These are phyloP conservation scores for Leptopilina boulardi DNA, from an alignment of 1,140 invertebrate genomes.

Conservation along the genomic window DNA sequence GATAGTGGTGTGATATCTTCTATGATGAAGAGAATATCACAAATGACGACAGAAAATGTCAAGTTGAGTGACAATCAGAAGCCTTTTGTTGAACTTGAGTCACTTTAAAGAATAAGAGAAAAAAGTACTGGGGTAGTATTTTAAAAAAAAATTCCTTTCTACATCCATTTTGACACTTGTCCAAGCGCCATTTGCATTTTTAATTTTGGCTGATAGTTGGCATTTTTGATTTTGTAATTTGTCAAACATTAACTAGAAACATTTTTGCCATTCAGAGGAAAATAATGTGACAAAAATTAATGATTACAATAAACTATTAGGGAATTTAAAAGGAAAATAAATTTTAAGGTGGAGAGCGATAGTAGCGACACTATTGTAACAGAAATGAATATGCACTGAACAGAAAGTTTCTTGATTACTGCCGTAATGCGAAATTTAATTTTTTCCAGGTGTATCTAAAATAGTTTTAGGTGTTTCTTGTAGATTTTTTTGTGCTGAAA, in stretches of 20 bases:
- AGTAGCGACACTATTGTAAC: background rate
- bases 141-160: too few relatives aligned
- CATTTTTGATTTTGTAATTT: background rate
- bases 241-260: background rate
- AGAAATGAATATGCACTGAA: too few relatives aligned
- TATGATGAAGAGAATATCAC: background rate
- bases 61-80: background rate
- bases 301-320: background rate
- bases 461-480: too few relatives aligned
- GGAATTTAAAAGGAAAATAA: background rate
- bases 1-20: slow-evolving; percentile 1
- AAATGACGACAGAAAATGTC: background rate
- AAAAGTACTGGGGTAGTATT: too few relatives aligned
- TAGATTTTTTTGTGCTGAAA: too few relatives aligned
- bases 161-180: too few relatives aligned
- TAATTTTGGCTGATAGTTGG: background rate
- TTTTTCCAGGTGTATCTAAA: too few relatives aligned
- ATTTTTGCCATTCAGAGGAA: background rate
- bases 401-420: too few relatives aligned
- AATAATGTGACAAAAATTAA: background rate
- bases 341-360: background rate
- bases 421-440: too few relatives aligned
- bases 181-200: background rate
- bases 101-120: background rate
- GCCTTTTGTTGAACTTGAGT: background rate